These are phyloP conservation scores for Xestia sexstrigata DNA, from an alignment of 2,888 invertebrate species.

Conservation along the genomic window DNA sequence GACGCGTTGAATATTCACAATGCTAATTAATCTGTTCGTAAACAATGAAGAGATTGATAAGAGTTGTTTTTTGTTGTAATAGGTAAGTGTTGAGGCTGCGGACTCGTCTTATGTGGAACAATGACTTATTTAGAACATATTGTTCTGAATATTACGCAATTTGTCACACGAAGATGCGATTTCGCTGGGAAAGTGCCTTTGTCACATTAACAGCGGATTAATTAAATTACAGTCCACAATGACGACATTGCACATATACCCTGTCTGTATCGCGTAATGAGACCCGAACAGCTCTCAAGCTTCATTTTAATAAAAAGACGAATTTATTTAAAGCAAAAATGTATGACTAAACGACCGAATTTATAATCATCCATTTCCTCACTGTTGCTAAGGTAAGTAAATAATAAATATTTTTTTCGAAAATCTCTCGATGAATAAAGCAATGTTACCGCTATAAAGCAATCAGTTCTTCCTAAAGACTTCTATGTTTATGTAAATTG, in stretches of 20 bases:
- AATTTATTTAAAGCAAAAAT: conserved; percentile 66
- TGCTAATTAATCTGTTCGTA: conserved; percentile 80
- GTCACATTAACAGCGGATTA: conserved; percentile 70
- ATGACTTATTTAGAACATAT: conserved; percentile 76
- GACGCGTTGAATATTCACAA: conserved; percentile 84
- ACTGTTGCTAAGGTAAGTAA: conserved; percentile 72
- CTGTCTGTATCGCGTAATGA: conserved; percentile 63
- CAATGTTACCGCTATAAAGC: background rate
- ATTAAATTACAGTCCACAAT: conserved; percentile 76
- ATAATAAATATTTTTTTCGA: conserved; percentile 36
- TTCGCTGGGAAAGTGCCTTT: conserved; percentile 81
- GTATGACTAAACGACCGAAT: conserved; percentile 58
- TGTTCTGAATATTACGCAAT: conserved; percentile 78
- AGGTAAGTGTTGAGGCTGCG: conserved; percentile 53
- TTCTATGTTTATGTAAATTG: conserved; percentile 16
- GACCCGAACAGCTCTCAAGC: conserved; percentile 68
- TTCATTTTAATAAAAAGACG: conserved; percentile 68
- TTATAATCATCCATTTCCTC: conserved; percentile 76
- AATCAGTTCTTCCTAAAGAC: background rate
- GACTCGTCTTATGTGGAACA: conserved; percentile 69
- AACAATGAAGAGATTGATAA: conserved; percentile 81
- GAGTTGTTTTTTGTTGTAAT: conserved; percentile 74
- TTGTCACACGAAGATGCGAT: conserved; percentile 78
- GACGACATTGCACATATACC: conserved; percentile 69
- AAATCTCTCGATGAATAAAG: conserved; percentile 29